A percentile compares a stretch with the other conserved stretches of the same genome.
These are phyloP conservation scores for Dendronephthya gigantea DNA, from an alignment of 64 coral and sea anemone species.

Conservation along the genomic window DNA sequence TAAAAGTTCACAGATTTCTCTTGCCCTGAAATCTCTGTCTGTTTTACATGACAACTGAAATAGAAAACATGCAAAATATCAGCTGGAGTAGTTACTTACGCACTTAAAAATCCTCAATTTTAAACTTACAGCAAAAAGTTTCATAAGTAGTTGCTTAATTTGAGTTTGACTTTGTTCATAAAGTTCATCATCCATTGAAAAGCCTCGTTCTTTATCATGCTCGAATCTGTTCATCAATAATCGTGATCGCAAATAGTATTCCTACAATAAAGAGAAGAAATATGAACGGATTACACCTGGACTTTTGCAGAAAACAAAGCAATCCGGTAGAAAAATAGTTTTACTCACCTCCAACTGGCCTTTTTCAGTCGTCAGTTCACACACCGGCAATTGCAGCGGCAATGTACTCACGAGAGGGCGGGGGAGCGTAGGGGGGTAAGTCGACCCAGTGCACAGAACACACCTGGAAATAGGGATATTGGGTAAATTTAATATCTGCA, in stretches of 20 bases:
- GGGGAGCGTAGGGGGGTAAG: conserved; percentile 68
- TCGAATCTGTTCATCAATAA: conserved; percentile 27
- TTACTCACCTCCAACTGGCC: conserved; percentile 67
- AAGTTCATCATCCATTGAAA: conserved; percentile 37
- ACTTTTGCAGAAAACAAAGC: too few species aligned
- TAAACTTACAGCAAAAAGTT: conserved; percentile 75
- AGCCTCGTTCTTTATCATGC: conserved; percentile 17
- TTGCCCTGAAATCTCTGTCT: conserved; percentile 84
- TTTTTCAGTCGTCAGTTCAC: conserved; percentile 93
- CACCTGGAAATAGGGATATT: conserved; percentile 31
- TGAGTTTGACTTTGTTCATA: conserved; percentile 47
- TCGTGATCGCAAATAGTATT: conserved; percentile 24
- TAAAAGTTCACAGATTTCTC: conserved; percentile 66
- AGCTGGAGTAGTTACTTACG: not conserved
- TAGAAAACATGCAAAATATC: conserved; percentile 8
- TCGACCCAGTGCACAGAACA: conserved; percentile 73
- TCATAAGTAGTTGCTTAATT: conserved; percentile 71
- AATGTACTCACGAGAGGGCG: conserved; percentile 63
- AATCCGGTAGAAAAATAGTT: too few species aligned
- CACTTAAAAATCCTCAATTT: not conserved
- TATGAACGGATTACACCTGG: too few species aligned
- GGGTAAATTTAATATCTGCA: not conserved
- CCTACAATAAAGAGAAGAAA: not conserved
- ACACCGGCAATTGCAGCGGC: conserved; percentile 70
- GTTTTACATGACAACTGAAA: conserved; percentile 85